Base-by-base conservation (phyloP, 2,888 invertebrate species). In the Ditylenchus weischeri region DNA sequence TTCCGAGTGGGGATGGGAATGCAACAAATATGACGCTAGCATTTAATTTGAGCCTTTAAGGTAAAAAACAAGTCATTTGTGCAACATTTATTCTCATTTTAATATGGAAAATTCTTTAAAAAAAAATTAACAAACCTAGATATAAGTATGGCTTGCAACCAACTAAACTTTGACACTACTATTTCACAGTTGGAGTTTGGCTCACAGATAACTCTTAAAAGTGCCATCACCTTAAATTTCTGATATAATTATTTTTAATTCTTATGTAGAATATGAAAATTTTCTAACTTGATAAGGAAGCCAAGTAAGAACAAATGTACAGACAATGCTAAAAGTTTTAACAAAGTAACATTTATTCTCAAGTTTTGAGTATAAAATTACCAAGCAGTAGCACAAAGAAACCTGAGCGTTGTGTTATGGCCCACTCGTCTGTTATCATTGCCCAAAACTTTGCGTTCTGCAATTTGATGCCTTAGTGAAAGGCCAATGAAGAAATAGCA, bases 111-210 rank as follows among this genome's bases (percentile, higher is more conserved):
- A 50, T 4, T 54, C 6, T 15, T 7, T 6, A 15, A 54, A 23
- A 19, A 35, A 48, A 54, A 54, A 64, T 64, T 5, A 48, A n/a
- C 15, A 23, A 65, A 78, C 79, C 79, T 79, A 11, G 78, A 77
- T 54, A 79, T 75, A 11, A 79, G 76, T 21, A 78, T 77, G 4
- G 79, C 77, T 54, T 79, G 78, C 4, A 77, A 71, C 77, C 78
- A 79, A 61, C 73, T 76, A 51, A 79, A 64, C n/a, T 75, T 72
- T n/a, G 69, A 62, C 4, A 72, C 67, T 10, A 77, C 61, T 13
- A 66, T 49, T 57, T 74, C 71, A 54, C 79, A 79, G 3, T 57
- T 19, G 10, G 66, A 65, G 6, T 74, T 68, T n/a, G 70, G 70
- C 36, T 73, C 71, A 63, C 79, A 79, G 15, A 78, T 66, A 0